Evolutionary conservation across 2,888 invertebrate species (phyloP), one percentile per base, ranked within the genome.

Genomic region (Pimpla rufipes): DNA sequence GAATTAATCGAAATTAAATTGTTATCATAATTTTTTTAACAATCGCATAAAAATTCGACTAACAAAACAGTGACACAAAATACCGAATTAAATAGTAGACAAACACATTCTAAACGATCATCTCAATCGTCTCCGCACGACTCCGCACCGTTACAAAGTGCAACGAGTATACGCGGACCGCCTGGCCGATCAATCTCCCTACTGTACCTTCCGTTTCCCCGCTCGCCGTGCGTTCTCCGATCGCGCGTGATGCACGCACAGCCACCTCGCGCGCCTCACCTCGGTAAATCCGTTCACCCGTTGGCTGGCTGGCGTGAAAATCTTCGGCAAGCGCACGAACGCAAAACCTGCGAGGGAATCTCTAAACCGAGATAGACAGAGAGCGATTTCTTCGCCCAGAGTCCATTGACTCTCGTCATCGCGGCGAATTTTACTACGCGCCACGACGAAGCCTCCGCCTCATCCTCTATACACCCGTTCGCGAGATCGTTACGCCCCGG

Each of bases 341-440:
- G 55, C 40, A 57, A 57, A 57, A 52, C 70, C n/a, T 29, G 29
- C 29, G 2, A 3, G 29, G 29, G 29, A n/a, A n/a, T n/a, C n/a
- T 5, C 29, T 2, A 29, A 5, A 29, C 5, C 8, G 16, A 57
- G 40, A 23, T 18, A 10, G n/a, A 42, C 37, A 57, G 40, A 13
- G 52, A 23, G 37, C 55, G 18, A 23, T 57, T 16, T 47, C 29
- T 45, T 47, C 13, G 45, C 40, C 13, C 37, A 23, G 68, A 45
- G 81, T 78, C 67, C 67, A 81, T 78, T 73, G 77, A 78, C 81
- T 78, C 77, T 73, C 73, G 42, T 40, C 29, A 55, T 7, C 6
- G 8, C 52, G 4, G 23, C 52, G 23, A 29, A 5, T 2, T 29
- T 23, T 23, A 23, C 52, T 21, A 23, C 52, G 6, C n/a, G n/a